Percentiles rank a stretch among this genome's conserved stretches.
phyloP scores from a whole-genome alignment of 2,113 vertebrate species.

The Zosterops hypoxanthus region DNA sequence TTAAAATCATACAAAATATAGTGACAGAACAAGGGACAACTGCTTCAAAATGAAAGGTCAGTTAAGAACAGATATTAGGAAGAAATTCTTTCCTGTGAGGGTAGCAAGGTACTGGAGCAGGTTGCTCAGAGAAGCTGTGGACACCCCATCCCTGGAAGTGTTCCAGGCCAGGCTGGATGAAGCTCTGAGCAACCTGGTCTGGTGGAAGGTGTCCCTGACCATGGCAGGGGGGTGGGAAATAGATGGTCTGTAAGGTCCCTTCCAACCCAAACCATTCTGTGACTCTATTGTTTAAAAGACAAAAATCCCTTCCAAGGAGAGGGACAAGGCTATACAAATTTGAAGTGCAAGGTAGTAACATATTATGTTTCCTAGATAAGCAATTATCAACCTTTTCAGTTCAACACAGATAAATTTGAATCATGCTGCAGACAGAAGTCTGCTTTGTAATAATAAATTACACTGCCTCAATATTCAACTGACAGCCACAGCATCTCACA shows the following conservation, averaged over 20 bases:
- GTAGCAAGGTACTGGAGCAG: rapidly evolving
- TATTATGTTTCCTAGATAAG: not conserved
- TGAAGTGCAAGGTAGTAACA: not conserved
- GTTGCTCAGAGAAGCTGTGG: not conserved
- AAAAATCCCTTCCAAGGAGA: not conserved
- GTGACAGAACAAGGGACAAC: not conserved
- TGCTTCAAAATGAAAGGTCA: not conserved
- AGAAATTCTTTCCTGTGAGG: not conserved
- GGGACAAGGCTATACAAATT: not conserved
- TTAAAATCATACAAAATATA: not conserved
- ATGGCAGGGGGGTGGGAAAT: not conserved
- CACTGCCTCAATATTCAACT: not conserved
- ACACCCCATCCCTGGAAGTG: not conserved
- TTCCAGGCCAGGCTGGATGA: not conserved
- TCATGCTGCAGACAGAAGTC: not conserved
- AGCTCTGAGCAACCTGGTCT: not conserved
- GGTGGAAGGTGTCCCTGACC: not conserved
- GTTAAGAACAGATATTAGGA: not conserved
- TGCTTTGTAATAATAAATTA: not conserved
- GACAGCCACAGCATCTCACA: not conserved
- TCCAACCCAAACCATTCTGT: not conserved
- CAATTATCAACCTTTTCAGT: not conserved
- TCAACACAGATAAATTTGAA: not conserved
- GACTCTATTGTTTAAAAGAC: not conserved
- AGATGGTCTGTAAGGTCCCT: not conserved